Base-by-base conservation (phyloP, 2,113 vertebrate species). In the Trichechus manatus region DNA sequence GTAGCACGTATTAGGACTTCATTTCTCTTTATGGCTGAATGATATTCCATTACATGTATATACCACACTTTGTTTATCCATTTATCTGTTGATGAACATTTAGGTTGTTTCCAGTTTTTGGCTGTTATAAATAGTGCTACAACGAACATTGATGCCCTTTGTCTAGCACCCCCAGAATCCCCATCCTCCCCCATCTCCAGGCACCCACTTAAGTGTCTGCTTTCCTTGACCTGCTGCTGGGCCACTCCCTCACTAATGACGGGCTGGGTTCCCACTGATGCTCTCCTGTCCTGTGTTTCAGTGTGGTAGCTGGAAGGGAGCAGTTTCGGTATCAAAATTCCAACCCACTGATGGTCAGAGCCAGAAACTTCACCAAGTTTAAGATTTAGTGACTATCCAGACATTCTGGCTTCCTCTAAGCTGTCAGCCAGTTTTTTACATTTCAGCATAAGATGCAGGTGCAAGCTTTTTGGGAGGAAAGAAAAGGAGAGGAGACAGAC, bases 311-410 rank as follows among this genome's bases (percentile, higher is more conserved):
- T 22, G 17, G 31, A n/a, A 95, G 10, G 23, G 23, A 13, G 10
- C n/a, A 80, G 47, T 75, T 94, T 89, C 27, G 42, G 64, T 70
- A 79, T 59, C 3, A 75, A 94, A 68, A 85, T 90, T 87, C 23
- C 27, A 92, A 33, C 20, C 15, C 15, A 56, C 9, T 56, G 19
- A 13, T 79, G 56, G 29, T 39, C 44, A 87, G 87, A 93, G 77
- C 9, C 64, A 95, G 36, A 53, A 33, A 63, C 91, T 74, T 13
- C 63, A 56, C 13, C 36, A 64, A 64, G 25, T 80, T 86, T 82
- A 68, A 44, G 53, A 79, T 87, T 96, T 59, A 75, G 39, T 56
- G 47, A 64, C 19, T n/a, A n/a, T 31, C 10, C 36, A 74, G 23
- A 81, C 25, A 53, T 50, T 94, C 29, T 61, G 87, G 33, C 3